Base-by-base conservation (phyloP, 2,797 vertebrate genomes). In the Neopelma chrysocephalum region DNA sequence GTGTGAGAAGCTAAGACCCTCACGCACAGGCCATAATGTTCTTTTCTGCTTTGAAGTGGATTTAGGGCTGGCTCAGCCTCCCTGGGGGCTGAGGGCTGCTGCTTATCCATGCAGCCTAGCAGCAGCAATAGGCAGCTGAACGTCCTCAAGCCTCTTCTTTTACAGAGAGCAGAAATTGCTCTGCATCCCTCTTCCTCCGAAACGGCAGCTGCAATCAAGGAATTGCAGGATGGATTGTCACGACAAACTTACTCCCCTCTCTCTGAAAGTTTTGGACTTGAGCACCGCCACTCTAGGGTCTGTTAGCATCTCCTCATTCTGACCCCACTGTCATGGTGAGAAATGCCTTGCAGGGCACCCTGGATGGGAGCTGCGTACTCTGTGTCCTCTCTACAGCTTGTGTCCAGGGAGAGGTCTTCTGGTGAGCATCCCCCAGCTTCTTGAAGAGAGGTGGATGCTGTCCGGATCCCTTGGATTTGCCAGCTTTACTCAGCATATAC, bases 1-100 rank as follows among this genome's bases (percentile, higher is more conserved):
- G 76, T 92, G 91, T 89, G 94, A 96, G 96, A 97, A 96, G 91
- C 84, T 97, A 95, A 97, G 96, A 93, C 91, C 94, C 94, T 97
- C 96, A 96, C 82, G 92, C 91, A 89, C 96, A 93, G 89, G 72
- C 89, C 62, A 19, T 95, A 96, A 96, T 81, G 65, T 94, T 96
- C 87, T 95, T 78, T 93, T 93, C 82, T 92, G 61, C 91, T 96
- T 93, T 94, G 96, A 96, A 94, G 94, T 36, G 8, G 79, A 89
- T 97, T 94, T 93, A 95, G 82, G 84, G 57, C 87, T 87, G 91
- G 79, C 76, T 96, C 76, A 71, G 82, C 34, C 76, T 94, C 95
- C 64, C 92, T 43, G 29, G 79, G 72, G 92, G 31, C 61, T 83
- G 57, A 53, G 92, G 87, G 65, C 91, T 96, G 93, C 92, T 85